Base-by-base conservation (phyloP, 2,888 invertebrate genomes). In the Drosophila kuntzei region DNA sequence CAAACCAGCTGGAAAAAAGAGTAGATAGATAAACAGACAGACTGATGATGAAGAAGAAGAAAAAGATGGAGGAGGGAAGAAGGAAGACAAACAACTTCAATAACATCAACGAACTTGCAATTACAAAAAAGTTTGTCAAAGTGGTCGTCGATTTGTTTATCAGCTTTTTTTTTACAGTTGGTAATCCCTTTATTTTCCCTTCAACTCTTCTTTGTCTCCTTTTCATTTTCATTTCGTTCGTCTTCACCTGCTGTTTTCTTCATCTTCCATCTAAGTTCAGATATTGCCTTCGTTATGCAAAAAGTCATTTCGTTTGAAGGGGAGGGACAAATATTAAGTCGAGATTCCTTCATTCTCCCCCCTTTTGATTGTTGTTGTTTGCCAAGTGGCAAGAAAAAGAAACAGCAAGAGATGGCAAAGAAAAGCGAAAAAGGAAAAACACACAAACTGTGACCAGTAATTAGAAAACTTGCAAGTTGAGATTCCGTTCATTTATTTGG, bases 121-220 rank as follows among this genome's bases (percentile, higher is more conserved):
- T 81, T 81, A 77, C 68, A 74, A 71, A 59, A 60, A 67, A 65
- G 65, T 70, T 80, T 68, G 61, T 71, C 76, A 85, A 80, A 85
- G 76, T 82, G 68, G 36, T 59, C 14, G 51, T 64, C 68, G 65
- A 78, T 67, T 73, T 69, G 78, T 65, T 70, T 72, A 72, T 68
- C 72, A 44, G 65, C 51, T 62, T 68, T 73, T 71, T 64, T 37
- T 71, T 64, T 37, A 8, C 51, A 39, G 29, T 75, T 51, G 27
- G 32, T 59, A 61, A 54, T 63, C 41, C 47, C 44, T 65, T 62
- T 55, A 37, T 55, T 20, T 60, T 16, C 34, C 25, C 29, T 12
- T 55, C 16, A 7, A 50, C 22, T 50, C 36, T 34, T 32, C 34
- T 11, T 34, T 22, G 22, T 22, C 22, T 22, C 4, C 22, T 20